Evolutionary conservation across 2,113 vertebrate genomes (phyloP).

Genomic region (Puntigrus tetrazona): DNA sequence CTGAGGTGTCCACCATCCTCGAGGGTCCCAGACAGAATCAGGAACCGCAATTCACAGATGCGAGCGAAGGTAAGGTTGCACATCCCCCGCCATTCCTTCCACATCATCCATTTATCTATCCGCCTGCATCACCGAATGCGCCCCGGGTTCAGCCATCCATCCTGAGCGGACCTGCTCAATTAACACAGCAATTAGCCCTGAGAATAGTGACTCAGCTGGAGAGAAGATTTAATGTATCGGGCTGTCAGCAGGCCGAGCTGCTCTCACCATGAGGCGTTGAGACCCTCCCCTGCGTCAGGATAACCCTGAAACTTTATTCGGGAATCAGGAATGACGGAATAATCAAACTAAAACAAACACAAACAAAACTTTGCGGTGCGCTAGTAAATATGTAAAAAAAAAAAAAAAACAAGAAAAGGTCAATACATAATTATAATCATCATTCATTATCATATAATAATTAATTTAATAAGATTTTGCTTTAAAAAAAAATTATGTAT

Average conservation of each 20-base stretch:
- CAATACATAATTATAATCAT: neutral
- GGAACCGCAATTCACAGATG: constrained; percentile 30
- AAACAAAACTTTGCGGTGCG: neutral
- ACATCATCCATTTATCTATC: constrained; percentile 11
- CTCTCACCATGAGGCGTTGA: constrained; percentile 2
- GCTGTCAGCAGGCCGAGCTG: constrained; percentile 27
- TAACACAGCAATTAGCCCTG: constrained; percentile 54
- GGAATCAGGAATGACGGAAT: neutral
- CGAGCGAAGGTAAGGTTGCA: constrained; percentile 55
- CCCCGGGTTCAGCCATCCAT: constrained; percentile 31
- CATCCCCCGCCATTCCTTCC: neutral
- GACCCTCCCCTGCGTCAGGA: constrained; percentile 16
- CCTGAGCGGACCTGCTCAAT: constrained; percentile 43
- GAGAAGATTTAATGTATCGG: constrained; percentile 36
- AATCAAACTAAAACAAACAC: neutral
- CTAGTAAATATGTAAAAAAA: neutral
- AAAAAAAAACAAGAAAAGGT: neutral
- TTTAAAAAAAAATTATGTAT: neutral
- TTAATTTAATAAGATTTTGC: no score
- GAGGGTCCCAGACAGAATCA: constrained; percentile 62
- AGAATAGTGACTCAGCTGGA: constrained; percentile 44
- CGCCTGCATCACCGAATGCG: neutral
- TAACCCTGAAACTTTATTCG: constrained; percentile 22
- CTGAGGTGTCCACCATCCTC: constrained; percentile 75
- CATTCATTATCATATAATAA: no score